phyloP scores from a whole-genome alignment of 2,113 vertebrate genomes.

The Steatornis caripensis region DNA sequence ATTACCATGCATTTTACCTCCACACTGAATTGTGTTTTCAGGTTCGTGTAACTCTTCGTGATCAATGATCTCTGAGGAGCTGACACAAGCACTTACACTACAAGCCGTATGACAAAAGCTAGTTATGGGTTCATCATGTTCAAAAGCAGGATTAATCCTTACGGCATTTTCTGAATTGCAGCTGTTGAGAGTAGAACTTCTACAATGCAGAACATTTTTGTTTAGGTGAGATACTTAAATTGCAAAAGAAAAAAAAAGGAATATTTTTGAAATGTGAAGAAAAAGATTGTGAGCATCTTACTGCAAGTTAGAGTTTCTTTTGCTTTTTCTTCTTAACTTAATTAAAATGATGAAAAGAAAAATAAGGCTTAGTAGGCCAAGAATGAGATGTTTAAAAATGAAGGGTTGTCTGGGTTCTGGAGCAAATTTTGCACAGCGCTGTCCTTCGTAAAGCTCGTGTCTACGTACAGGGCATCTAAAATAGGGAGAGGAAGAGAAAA shows the following conservation, averaged over 20 bases:
- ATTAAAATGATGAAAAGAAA: slow-evolving; percentile 75
- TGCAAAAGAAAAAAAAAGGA: slow-evolving; percentile 21
- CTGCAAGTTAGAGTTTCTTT: slow-evolving; percentile 77
- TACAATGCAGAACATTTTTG: slow-evolving; percentile 74
- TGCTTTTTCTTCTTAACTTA: slow-evolving; percentile 82
- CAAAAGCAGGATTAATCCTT: slow-evolving; percentile 81
- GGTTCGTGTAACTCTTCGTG: slow-evolving; percentile 65
- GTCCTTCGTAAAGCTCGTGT: slow-evolving; percentile 78
- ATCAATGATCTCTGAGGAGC: slow-evolving; percentile 68
- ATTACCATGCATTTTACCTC: slow-evolving; percentile 72
- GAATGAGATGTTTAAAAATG: slow-evolving; percentile 65
- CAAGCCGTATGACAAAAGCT: slow-evolving; percentile 68
- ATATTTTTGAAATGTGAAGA: slow-evolving; percentile 11
- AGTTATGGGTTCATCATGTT: slow-evolving; percentile 73
- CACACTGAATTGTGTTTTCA: slow-evolving; percentile 71
- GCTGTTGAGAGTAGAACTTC: slow-evolving; percentile 69
- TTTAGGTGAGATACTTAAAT: slow-evolving; percentile 31
- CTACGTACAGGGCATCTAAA: slow-evolving; percentile 79
- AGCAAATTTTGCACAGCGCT: slow-evolving; percentile 78
- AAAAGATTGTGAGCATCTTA: slow-evolving; percentile 68
- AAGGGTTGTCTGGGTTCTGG: slow-evolving; percentile 71
- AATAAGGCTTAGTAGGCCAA: slow-evolving; percentile 76
- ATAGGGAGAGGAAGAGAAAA: slow-evolving; percentile 52
- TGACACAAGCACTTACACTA: slow-evolving; percentile 70
- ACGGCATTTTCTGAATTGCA: slow-evolving; percentile 74